phyloP scores from a whole-genome alignment of 2,797 vertebrate genomes.

The Anabacerthia variegaticeps region DNA sequence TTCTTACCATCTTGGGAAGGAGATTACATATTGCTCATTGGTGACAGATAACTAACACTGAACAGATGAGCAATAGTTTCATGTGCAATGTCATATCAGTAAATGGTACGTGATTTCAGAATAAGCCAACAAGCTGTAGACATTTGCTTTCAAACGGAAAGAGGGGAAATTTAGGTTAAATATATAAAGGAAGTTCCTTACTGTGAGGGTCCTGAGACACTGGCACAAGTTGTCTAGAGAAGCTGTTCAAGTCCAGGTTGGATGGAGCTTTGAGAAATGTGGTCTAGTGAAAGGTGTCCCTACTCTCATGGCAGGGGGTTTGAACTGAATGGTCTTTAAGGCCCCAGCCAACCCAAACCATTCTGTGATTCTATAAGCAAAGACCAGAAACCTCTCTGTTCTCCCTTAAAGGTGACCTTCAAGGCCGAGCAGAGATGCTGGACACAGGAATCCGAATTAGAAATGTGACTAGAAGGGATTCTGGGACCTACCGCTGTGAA shows the following conservation, averaged over 20 bases:
- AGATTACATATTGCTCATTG: neutral
- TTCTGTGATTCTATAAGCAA: neutral
- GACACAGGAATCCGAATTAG: constrained; percentile 87
- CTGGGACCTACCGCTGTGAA: constrained; percentile 94
- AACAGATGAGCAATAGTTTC: neutral
- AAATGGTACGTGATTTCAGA: neutral
- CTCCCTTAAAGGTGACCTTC: constrained; percentile 78
- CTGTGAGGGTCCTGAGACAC: neutral
- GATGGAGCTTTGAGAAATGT: neutral
- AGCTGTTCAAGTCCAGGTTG: neutral
- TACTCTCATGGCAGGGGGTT: neutral
- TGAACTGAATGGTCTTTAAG: neutral
- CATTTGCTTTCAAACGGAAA: neutral
- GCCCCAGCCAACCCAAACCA: neutral
- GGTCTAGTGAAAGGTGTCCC: neutral
- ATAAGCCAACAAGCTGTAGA: neutral
- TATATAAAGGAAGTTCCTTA: neutral
- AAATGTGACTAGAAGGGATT: constrained; percentile 87
- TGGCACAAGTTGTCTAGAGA: neutral
- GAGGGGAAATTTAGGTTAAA: neutral
- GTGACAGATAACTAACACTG: neutral
- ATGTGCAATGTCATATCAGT: neutral
- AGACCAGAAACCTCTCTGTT: neutral
- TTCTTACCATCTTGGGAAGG: neutral
- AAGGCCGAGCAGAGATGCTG: constrained; percentile 83